Evolutionary conservation across 2,888 invertebrate genomes (phyloP).

Genomic region (Lutraria lutraria): DNA sequence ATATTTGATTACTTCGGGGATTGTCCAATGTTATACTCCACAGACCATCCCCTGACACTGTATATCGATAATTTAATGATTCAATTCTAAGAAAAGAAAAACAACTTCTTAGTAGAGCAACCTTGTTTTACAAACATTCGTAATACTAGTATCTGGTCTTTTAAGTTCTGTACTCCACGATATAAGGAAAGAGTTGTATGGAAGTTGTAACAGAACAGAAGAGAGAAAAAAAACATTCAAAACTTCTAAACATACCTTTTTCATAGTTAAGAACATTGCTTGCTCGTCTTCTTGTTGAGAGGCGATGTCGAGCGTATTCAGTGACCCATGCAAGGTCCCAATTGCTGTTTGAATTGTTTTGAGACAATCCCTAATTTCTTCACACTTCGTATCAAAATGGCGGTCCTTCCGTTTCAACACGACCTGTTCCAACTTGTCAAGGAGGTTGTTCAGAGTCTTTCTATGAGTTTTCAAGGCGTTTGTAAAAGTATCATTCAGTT

Average conservation of each 20-base stretch:
- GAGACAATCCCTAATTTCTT: constrained; percentile 46
- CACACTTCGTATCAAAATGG: constrained; percentile 38
- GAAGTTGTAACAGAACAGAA: too few relatives aligned
- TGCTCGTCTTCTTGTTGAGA: constrained; percentile 38
- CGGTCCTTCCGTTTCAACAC: constrained; percentile 49
- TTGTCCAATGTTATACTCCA: too few relatives aligned
- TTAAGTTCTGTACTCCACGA: too few relatives aligned
- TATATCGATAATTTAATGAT: too few relatives aligned
- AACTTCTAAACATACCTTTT: constrained; percentile 30
- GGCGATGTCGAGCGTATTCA: constrained; percentile 48
- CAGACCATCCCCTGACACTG: too few relatives aligned
- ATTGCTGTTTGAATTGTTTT: constrained; percentile 45
- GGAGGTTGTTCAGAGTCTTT: constrained; percentile 35
- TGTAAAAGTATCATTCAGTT: constrained; percentile 44
- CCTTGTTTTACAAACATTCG: too few relatives aligned
- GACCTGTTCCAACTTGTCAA: constrained; percentile 40
- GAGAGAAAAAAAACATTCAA: background rate
- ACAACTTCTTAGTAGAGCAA: too few relatives aligned
- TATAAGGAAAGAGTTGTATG: background rate
- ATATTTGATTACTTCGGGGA: too few relatives aligned
- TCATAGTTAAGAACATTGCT: constrained; percentile 40
- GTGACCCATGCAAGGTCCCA: constrained; percentile 29
- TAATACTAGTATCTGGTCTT: too few relatives aligned
- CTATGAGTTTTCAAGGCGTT: constrained; percentile 43
- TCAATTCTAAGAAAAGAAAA: too few relatives aligned